Evolutionary conservation across 2,113 vertebrate genomes (phyloP), one percentile per base, ranked within the genome.

Genomic region (Pygoscelis adeliae): DNA sequence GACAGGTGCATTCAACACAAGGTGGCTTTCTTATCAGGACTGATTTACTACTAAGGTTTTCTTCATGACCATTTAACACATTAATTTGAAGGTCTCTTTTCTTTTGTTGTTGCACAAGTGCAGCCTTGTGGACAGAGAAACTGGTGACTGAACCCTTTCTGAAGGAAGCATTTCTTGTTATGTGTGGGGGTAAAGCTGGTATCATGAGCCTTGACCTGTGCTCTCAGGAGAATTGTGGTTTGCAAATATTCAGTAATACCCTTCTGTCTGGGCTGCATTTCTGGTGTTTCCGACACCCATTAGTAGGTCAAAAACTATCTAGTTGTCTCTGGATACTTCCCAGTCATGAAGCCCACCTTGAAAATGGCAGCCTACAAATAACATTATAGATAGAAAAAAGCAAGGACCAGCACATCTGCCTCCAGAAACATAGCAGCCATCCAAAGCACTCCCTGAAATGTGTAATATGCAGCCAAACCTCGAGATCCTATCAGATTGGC

Each of bases 401-500:
- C 3, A 55, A 71, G 30, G 42, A 76, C 34, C 30, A 85, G 16
- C 19, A 76, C 52, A 90, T 19, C 47, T 76, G 52, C 44, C 73
- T 85, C 49, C 70, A 91, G 73, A 91, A 93, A 69, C 23, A 44
- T 4, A 89, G 30, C 69, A 95, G 47, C 52, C 27, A 87, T 42
- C 44, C 81, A 91, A 84, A 96, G 69, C 50, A 69, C 44, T 72
- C 78, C 30, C 44, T 69, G 23, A 80, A 87, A 89, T 72, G 16
- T 65, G 27, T 55, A 84, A 72, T 65, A 96, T 46, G 36, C 70
- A 87, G 93, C 44, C 89, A 96, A 89, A 67, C 27, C n/a, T 87
- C 47, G 52, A 91, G 29, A 72, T 18, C 40, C 52, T 97, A 91
- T 87, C 89, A 93, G 91, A 97, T 88, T 87, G 81, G 73, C 91